phyloP scores from a whole-genome alignment of 2,888 invertebrate species.

The Pristionchus mayeri region DNA sequence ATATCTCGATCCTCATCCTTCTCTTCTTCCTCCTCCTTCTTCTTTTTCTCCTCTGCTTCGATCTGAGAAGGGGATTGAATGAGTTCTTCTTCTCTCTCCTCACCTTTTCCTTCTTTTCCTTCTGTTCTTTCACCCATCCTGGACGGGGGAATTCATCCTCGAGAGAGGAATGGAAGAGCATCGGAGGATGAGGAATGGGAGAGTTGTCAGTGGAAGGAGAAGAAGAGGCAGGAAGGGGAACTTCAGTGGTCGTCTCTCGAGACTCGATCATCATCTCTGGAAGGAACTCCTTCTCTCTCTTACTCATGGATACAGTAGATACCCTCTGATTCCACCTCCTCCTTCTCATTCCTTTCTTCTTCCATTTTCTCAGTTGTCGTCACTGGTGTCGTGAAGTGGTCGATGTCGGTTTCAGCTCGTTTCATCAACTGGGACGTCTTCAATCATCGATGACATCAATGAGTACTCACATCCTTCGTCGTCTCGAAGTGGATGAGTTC shows the following conservation, averaged over 20 bases:
- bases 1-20: constrained; percentile 28
- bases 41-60: too few species aligned
- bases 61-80: not conserved
- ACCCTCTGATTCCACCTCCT: not conserved
- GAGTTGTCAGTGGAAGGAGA: not conserved
- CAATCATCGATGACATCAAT: not conserved
- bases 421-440: not conserved
- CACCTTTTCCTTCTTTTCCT: not conserved
- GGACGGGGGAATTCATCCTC: constrained; percentile 45
- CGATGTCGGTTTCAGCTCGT: constrained; percentile 5
- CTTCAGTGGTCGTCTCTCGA: not conserved
- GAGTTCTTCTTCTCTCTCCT: not conserved
- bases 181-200: constrained; percentile 19
- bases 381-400: not conserved
- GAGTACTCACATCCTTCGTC: not conserved
- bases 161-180: constrained; percentile 2
- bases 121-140: constrained; percentile 36
- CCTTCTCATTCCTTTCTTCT: not conserved
- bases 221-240: not conserved
- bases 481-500: constrained; percentile 1
- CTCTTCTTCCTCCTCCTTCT: not conserved
- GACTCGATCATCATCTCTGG: constrained; percentile 12
- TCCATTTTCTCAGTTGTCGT: not conserved
- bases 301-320: too few species aligned
- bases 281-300: not conserved